Evolutionary conservation across 2,888 invertebrate species (phyloP), one percentile per base, ranked within the genome.

Genomic region (Cheilosia soror): DNA sequence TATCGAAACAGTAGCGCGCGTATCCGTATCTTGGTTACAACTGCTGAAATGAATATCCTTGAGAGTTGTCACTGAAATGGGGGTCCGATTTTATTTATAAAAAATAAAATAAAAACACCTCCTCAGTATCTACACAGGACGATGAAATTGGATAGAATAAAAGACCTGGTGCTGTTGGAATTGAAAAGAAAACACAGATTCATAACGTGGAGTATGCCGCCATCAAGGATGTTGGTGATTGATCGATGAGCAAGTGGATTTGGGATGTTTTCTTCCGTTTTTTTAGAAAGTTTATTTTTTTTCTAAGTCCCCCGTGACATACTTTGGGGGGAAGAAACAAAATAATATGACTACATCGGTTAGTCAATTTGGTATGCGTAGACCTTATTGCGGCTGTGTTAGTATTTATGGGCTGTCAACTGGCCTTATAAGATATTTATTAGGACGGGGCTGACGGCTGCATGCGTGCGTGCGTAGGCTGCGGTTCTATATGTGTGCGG

Each of bases 391-490:
- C 66, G 80, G 81, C 66, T 81, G 81, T 72, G 85, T 85, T 72
- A 25, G 81, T 85, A 85, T 85, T 85, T 85, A 85, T 85, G 85
- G 85, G 55, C 85, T 85, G 85, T 85, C 85, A 85, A 81, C 77
- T 80, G 81, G 62, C 60, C 76, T 85, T 85, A 85, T 85, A 72
- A 81, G 71, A 76, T 81, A 85, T 85, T 85, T 85, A 85, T 81
- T 76, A 84, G 75, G 58, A 75, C 73, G 62, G 37, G 73, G 42
- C 68, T 77, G 66, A 55, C 37, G 78, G 51, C 68, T 77, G 66
- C 60, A 62, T 20, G 79, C 72, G 25, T 20, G 79, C 72, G 25
- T 57, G 71, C 78, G 78, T 72, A 57, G 58, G 71, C 25, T 57
- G 42, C 33, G 37, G 63, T 15, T 37, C 47, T 47, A 15, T 37